Percentiles rank a stretch among this genome's conserved stretches.
phyloP scores from a whole-genome alignment of 1,140 invertebrate genomes.

The Micrasema minimum region DNA sequence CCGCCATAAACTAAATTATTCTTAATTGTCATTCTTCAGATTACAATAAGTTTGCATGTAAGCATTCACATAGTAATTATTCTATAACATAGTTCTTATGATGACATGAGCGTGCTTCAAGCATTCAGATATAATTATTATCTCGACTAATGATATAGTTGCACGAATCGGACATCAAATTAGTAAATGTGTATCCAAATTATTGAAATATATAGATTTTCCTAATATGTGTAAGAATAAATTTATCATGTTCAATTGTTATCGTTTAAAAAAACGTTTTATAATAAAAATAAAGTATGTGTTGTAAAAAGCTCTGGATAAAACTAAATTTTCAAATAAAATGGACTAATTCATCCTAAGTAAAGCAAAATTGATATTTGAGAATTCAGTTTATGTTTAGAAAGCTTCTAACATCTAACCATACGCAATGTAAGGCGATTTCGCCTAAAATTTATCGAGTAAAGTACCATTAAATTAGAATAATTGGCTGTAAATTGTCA shows the following conservation, averaged over 20 bases:
- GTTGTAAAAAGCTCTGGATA: slow-evolving; percentile 38
- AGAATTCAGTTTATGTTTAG: slow-evolving; percentile 39
- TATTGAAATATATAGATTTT: slow-evolving; percentile 39
- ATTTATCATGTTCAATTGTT: slow-evolving; percentile 51
- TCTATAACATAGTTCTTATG: no score
- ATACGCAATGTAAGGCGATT: slow-evolving; percentile 54
- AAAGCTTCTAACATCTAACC: slow-evolving; percentile 40
- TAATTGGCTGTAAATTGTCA: slow-evolving; percentile 53
- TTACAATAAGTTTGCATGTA: no score
- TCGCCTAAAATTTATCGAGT: slow-evolving; percentile 49
- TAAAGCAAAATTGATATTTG: slow-evolving; percentile 2
- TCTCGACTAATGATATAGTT: slow-evolving; percentile 29
- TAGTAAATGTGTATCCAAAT: slow-evolving; percentile 40
- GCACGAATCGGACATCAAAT: slow-evolving; percentile 32
- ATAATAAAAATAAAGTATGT: slow-evolving; percentile 49
- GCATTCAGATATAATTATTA: slow-evolving; percentile 15
- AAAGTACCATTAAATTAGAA: slow-evolving; percentile 47
- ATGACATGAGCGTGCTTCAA: slow-evolving; percentile 38
- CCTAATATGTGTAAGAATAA: slow-evolving; percentile 34
- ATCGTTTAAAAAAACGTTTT: slow-evolving; percentile 51
- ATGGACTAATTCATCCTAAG: neutral
- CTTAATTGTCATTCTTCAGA: no score
- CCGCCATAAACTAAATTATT: no score
- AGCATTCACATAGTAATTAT: no score
- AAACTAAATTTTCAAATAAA: slow-evolving; percentile 35